These are phyloP conservation scores for Drosophila baimaii DNA, from an alignment of 1,140 invertebrate genomes.

Conservation along the genomic window DNA sequence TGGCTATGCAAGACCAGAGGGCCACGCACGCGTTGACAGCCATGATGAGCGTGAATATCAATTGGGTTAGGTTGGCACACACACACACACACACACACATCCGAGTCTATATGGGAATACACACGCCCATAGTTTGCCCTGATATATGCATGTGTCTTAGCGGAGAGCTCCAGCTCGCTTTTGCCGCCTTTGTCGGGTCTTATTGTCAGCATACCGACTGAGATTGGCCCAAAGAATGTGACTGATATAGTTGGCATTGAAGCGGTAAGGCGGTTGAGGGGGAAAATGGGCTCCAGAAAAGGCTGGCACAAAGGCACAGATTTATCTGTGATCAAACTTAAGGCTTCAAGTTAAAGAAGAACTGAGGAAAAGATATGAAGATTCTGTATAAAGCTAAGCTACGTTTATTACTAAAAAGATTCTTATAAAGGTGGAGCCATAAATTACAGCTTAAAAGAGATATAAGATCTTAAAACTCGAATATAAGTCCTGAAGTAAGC, in stretches of 20 bases:
- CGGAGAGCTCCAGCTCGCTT: constrained; percentile 1
- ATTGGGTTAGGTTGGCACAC: constrained; percentile 25
- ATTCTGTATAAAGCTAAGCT: not conserved
- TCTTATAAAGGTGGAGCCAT: too few relatives aligned
- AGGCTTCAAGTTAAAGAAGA: not conserved
- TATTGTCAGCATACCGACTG: constrained; percentile 38
- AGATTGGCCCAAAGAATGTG: constrained; percentile 38
- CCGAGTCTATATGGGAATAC: not conserved
- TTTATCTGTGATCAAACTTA: not conserved
- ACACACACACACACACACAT: not conserved
- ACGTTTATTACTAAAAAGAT: not conserved
- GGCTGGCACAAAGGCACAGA: not conserved
- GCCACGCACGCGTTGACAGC: constrained; percentile 72
- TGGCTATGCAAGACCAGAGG: constrained; percentile 69
- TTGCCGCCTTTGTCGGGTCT: constrained; percentile 34
- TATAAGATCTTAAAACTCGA: not conserved
- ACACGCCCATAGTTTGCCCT: constrained; percentile 19
- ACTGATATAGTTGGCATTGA: constrained; percentile 15
- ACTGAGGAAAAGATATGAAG: not conserved
- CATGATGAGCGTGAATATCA: constrained; percentile 62
- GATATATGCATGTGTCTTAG: constrained; percentile 39
- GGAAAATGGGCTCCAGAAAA: not conserved
- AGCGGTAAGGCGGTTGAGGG: too few relatives aligned
- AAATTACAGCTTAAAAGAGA: not conserved
- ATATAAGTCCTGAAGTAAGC: not conserved